phyloP scores from a whole-genome alignment of 2,113 vertebrate species.

The Atherinomorus stipes region DNA sequence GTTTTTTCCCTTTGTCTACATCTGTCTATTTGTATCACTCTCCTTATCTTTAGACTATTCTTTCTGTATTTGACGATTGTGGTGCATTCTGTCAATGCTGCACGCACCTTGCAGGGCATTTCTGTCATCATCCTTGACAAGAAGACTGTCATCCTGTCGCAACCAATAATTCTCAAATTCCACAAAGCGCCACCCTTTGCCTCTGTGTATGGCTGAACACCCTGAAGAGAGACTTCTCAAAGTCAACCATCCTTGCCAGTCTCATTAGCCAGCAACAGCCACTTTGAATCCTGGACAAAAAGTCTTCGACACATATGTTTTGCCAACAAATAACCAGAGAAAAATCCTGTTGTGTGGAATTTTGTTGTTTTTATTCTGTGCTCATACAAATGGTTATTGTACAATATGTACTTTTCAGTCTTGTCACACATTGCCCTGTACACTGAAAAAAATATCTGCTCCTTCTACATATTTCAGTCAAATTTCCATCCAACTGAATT shows the following conservation, averaged over 20 bases:
- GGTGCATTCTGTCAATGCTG: conserved; percentile 56
- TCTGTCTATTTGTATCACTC: conserved; percentile 6
- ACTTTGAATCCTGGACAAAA: background rate
- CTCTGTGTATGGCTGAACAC: conserved; percentile 27
- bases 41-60: background rate
- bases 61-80: conserved; percentile 27
- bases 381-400: no score
- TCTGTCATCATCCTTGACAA: conserved; percentile 70
- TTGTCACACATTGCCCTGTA: no score
- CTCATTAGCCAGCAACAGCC: conserved; percentile 17
- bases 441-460: no score
- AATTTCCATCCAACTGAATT: no score
- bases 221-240: conserved; percentile 57
- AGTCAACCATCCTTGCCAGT: conserved; percentile 52
- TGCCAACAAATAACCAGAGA: background rate
- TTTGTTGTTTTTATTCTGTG: no score
- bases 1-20: background rate
- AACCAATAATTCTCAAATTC: conserved; percentile 70
- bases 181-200: conserved; percentile 39
- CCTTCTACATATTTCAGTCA: no score
- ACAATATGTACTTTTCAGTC: no score
- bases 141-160: conserved; percentile 69
- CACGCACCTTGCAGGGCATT: conserved; percentile 62
- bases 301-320: background rate
- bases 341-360: background rate